Evolutionary conservation across 2,113 vertebrate genomes (phyloP).

Genomic region (Microcebus tavaratra): DNA sequence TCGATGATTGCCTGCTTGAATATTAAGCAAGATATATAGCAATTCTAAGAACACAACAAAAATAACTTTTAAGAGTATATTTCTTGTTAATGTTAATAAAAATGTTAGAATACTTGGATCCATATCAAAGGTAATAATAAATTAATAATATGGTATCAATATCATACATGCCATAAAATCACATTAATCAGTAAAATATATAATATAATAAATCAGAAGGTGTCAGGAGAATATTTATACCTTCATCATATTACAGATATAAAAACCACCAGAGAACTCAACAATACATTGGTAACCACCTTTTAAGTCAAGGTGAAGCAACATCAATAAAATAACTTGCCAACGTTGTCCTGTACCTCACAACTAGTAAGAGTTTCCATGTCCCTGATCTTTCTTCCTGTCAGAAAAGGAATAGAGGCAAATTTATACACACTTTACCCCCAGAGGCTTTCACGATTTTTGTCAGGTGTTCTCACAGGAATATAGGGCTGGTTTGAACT

Average conservation of each 20-base stretch:
- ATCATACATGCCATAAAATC: neutral
- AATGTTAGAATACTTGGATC: neutral
- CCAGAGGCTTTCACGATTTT: neutral
- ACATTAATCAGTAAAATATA: neutral
- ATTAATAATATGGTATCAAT: neutral
- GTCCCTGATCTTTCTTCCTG: neutral
- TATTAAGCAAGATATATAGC: neutral
- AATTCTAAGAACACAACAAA: neutral
- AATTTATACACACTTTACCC: neutral
- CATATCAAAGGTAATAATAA: neutral
- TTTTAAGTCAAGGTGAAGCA: neutral
- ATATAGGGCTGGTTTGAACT: neutral
- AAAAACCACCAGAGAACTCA: neutral
- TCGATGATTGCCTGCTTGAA: neutral
- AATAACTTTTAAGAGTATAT: neutral
- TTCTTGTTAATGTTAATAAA: neutral
- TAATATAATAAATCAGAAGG: neutral
- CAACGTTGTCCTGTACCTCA: neutral
- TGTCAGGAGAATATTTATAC: neutral
- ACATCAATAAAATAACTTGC: neutral
- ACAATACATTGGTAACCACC: neutral
- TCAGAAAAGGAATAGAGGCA: neutral
- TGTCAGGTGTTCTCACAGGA: neutral
- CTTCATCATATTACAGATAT: neutral
- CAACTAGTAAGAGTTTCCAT: neutral